These are phyloP conservation scores for Fopius arisanus DNA, from an alignment of 1,140 invertebrate species.

Conservation along the genomic window DNA sequence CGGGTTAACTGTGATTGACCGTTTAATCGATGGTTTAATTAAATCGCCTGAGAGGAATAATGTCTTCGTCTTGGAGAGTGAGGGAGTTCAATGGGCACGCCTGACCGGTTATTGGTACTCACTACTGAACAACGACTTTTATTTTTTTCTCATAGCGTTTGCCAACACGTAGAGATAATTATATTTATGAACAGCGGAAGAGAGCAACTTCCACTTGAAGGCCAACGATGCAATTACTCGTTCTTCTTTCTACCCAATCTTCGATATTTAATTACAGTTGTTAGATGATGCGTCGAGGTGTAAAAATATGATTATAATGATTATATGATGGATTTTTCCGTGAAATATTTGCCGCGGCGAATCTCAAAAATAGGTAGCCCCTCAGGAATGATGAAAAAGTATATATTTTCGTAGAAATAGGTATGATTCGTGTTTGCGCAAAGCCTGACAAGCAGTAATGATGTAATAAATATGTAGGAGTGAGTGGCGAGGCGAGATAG, in stretches of 20 bases:
- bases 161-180: neutral
- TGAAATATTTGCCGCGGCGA: too few species aligned
- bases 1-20: slow-evolving; percentile 47
- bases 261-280: neutral
- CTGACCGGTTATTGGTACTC: slow-evolving; percentile 33
- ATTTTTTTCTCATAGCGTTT: neutral
- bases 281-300: neutral
- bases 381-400: neutral
- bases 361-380: too few species aligned
- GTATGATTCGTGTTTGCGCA: neutral
- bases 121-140: neutral
- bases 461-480: slow-evolving; percentile 34
- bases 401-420: neutral
- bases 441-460: slow-evolving; percentile 24
- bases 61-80: slow-evolving; percentile 38
- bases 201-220: neutral
- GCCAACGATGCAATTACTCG: neutral
- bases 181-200: neutral
- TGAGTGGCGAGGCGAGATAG: neutral
- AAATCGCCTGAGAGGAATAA: slow-evolving; percentile 38
- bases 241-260: neutral
- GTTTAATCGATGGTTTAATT: slow-evolving; percentile 51
- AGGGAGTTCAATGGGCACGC: slow-evolving; percentile 29
- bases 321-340: too few species aligned
- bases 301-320: neutral